These are phyloP conservation scores for Melinaea menophilus DNA, from an alignment of 2,888 invertebrate genomes.

Conservation along the genomic window DNA sequence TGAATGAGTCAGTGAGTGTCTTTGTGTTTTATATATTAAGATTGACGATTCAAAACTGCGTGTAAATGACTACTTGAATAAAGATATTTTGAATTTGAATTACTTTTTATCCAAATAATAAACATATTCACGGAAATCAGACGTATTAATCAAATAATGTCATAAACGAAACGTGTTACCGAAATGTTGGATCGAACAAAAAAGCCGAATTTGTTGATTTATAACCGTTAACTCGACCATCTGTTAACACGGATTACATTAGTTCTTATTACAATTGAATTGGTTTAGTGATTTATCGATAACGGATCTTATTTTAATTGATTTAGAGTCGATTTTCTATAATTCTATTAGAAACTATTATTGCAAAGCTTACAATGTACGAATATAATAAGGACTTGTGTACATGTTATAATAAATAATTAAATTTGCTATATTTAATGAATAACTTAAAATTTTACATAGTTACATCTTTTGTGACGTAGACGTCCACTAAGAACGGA, in stretches of 20 bases:
- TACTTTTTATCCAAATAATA: constrained; percentile 10
- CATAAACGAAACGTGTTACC: constrained; percentile 68
- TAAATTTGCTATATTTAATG: neutral
- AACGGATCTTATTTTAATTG: neutral
- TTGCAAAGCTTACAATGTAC: neutral
- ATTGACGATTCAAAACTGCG: too few relatives aligned
- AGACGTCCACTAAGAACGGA: too few relatives aligned
- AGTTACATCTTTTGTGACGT: too few relatives aligned
- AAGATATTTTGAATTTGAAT: too few relatives aligned
- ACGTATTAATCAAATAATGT: constrained; percentile 64
- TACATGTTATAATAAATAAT: neutral
- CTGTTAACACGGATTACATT: constrained; percentile 44
- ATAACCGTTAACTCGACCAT: constrained; percentile 39
- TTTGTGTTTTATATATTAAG: too few relatives aligned
- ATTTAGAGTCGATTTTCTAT: neutral
- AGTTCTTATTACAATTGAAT: constrained; percentile 11
- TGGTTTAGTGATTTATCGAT: neutral
- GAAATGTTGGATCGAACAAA: constrained; percentile 59
- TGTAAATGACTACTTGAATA: too few relatives aligned
- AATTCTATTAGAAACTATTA: neutral
- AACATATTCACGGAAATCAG: constrained; percentile 35
- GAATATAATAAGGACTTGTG: neutral
- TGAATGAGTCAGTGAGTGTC: too few relatives aligned
- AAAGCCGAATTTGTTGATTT: constrained; percentile 42
- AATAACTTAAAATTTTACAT: neutral